Evolutionary conservation across 1,140 invertebrate species (phyloP).

Genomic region (Drosophila mojavensis): DNA sequence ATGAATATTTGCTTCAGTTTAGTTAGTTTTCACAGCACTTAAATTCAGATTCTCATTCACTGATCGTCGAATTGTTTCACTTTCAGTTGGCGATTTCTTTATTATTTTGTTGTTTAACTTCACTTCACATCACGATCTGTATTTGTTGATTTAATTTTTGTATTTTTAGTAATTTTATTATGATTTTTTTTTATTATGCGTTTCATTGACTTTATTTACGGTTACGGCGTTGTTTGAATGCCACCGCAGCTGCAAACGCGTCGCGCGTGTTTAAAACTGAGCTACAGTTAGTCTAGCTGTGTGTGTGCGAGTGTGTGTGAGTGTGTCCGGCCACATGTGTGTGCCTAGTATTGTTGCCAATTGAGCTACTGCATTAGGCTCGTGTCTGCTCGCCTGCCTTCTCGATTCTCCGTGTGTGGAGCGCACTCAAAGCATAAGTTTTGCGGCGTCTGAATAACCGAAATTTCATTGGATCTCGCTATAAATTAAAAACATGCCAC

Average conservation of each 20-base stretch:
- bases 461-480: constrained; percentile 53
- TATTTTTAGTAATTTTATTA: constrained; percentile 1
- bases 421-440: constrained; percentile 14
- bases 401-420: neutral
- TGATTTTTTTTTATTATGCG: constrained; percentile 3
- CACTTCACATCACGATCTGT: neutral
- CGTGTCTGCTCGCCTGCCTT: constrained; percentile 1
- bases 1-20: too few relatives aligned
- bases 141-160: neutral
- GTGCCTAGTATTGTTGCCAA: constrained; percentile 20
- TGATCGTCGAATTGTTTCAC: too few relatives aligned
- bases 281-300: constrained; percentile 23
- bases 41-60: too few relatives aligned
- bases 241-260: constrained; percentile 39
- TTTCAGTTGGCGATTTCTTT: neutral
- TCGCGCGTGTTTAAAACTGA: constrained; percentile 47
- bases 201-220: constrained; percentile 16
- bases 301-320: constrained; percentile 10
- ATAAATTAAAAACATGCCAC: constrained; percentile 43
- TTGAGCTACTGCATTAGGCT: constrained; percentile 32
- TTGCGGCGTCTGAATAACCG: constrained; percentile 23
- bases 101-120: neutral
- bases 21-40: too few relatives aligned
- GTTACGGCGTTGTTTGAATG: constrained; percentile 16
- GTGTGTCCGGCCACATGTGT: constrained; percentile 16